Conservation (phyloP, 1,140 invertebrate species). For the Hesperophylax magnus region DNA sequence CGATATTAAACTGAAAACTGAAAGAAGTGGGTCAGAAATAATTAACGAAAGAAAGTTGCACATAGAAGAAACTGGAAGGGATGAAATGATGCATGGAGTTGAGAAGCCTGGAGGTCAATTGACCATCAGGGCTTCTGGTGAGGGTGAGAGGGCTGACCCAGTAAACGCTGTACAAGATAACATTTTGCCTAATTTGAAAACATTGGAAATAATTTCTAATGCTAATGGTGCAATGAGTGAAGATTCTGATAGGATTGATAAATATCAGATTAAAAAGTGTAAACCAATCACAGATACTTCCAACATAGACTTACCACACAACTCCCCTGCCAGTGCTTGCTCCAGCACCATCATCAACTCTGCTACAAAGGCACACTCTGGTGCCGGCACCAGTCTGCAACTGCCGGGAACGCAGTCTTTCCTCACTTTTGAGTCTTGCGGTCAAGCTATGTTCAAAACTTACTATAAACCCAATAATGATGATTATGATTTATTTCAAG, state of each 20-base stretch:
- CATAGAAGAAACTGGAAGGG: not conserved
- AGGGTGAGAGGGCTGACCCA: not conserved
- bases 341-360: too few species aligned
- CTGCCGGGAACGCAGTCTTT: too few species aligned
- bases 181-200: not conserved
- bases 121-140: not conserved
- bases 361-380: too few species aligned
- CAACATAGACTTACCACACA: not conserved
- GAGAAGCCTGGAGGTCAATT: slow-evolving; percentile 66
- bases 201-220: too few species aligned
- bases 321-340: too few species aligned
- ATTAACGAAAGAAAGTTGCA: slow-evolving; percentile 8
- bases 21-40: not conserved
- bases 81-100: slow-evolving; percentile 62
- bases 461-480: too few species aligned
- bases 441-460: too few species aligned
- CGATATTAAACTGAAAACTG: not conserved
- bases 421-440: too few species aligned
- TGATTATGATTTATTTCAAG: too few species aligned
- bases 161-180: too few species aligned
- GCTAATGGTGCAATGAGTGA: not conserved
- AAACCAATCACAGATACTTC: not conserved
- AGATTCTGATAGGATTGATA: slow-evolving; percentile 1
- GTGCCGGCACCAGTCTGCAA: too few species aligned
- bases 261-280: not conserved